Base-by-base conservation (phyloP, 2,113 vertebrate genomes). In the Labeo catla region DNA sequence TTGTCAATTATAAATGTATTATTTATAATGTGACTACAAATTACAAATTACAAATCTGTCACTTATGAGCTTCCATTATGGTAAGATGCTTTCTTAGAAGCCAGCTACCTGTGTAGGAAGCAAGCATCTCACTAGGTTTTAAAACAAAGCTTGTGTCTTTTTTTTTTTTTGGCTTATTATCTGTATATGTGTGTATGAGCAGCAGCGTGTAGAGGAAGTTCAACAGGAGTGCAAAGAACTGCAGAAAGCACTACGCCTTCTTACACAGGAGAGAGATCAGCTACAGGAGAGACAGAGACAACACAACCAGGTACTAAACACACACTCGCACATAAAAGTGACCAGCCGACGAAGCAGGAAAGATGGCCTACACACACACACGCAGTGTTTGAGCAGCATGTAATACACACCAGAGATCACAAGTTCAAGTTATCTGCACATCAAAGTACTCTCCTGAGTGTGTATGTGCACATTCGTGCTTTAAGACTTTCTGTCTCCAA, bases 191-290 rank as follows among this genome's bases (percentile, higher is more conserved):
- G 43, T 16, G 4, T 21, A 54, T 79, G 93, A 89, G 34, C 79
- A 97, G 96, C 93, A 98, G 93, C 97, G 97, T 92, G 97, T 98
- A 90, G 97, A 99, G 93, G 97, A 98, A 94, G 96, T 95, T 2
- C 93, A 98, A 93, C 97, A 97, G 93, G 97, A 99, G 94, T 97
- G 97, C 89, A 95, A 96, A 93, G 97, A 99, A 87, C 93, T 99
- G 81, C 91, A 97, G 93, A 96, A 97, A 84, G 93, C 96, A 87
- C 95, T 97, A 91, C 92, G 93, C 49, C 93, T 96, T 88, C 95
- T 98, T 87, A 97, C 98, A 91, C 96, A 97, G 89, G 97, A 99
- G 93, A 96, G 96, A 0, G 85, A 93, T 52, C 96, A 97, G 87
- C 96, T 99, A 83, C 95, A 96, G 91, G 96, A 97, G 89, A 95